A percentile compares a stretch with the other conserved stretches of the same genome.
Evolutionary conservation across 2,113 vertebrate species (phyloP).

Genomic region (Mobula birostris): DNA sequence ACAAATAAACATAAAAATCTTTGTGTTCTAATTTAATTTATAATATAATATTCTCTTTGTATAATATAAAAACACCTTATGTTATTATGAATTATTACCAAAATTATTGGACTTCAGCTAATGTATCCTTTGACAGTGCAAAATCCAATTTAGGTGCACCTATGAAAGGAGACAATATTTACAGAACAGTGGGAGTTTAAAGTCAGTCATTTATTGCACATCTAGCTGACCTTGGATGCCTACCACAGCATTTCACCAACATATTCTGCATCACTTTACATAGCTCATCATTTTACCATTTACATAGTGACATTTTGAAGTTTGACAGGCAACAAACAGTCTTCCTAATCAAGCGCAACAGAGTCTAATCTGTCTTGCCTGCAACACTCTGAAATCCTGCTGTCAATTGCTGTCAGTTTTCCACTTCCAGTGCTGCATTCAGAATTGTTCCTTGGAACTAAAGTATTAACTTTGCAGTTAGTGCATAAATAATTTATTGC

Average conservation of each 20-base stretch:
- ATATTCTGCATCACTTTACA: neutral
- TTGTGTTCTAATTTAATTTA: neutral
- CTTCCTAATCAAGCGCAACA: neutral
- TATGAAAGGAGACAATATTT: neutral
- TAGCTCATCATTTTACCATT: neutral
- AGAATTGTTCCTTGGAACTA: neutral
- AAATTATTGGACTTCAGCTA: neutral
- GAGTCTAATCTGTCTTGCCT: neutral
- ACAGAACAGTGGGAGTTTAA: neutral
- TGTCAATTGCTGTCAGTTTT: constrained; percentile 14
- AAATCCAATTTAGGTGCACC: neutral
- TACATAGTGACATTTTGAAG: neutral
- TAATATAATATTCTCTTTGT: neutral
- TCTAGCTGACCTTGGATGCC: neutral
- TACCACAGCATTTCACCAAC: neutral
- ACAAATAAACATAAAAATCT: neutral
- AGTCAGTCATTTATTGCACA: neutral
- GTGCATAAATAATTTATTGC: neutral
- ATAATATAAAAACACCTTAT: neutral
- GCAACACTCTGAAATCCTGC: neutral
- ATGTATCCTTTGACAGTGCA: neutral
- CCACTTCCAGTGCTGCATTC: neutral
- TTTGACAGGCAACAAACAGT: neutral
- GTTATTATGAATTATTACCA: neutral
- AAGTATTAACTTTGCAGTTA: constrained; percentile 4